Evolutionary conservation across 2,888 invertebrate genomes (phyloP).

Genomic region (Linyphia triangularis): DNA sequence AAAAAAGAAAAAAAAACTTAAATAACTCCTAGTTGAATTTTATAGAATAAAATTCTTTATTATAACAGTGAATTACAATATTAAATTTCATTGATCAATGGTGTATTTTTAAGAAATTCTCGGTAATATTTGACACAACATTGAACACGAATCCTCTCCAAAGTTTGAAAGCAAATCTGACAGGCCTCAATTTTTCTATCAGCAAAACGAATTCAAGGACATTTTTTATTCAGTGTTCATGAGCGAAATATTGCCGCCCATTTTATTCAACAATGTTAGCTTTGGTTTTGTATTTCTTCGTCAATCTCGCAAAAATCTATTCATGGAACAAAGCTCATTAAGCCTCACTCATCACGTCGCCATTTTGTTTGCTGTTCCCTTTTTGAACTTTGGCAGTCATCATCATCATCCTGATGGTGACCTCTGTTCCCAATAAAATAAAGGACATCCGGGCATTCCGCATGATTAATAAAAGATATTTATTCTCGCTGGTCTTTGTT

Average conservation of each 20-base stretch:
- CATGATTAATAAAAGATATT: slow-evolving; percentile 46
- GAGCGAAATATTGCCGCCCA: not conserved
- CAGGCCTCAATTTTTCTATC: not conserved
- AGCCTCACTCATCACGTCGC: slow-evolving; percentile 25
- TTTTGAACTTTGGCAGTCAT: slow-evolving; percentile 28
- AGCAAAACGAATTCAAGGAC: not conserved
- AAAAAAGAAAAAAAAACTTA: too few relatives aligned
- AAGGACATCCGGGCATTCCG: slow-evolving; percentile 22
- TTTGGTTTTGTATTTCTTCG: slow-evolving; percentile 16
- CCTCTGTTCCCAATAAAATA: slow-evolving; percentile 36
- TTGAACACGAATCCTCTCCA: too few relatives aligned
- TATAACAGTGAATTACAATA: too few relatives aligned
- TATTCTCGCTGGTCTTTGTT: slow-evolving; percentile 5
- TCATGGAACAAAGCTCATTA: slow-evolving; percentile 31
- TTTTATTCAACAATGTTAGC: not conserved
- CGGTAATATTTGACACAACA: too few relatives aligned
- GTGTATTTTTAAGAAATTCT: too few relatives aligned
- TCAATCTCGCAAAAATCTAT: slow-evolving; percentile 3
- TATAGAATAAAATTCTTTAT: too few relatives aligned
- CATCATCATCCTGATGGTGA: slow-evolving; percentile 14
- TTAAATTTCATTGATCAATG: too few relatives aligned
- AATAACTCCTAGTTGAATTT: too few relatives aligned
- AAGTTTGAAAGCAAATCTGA: too few relatives aligned
- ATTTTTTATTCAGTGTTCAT: not conserved
- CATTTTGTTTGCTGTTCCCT: slow-evolving; percentile 39